Conservation (phyloP, 2,888 invertebrate species). For the Parnassius apollo region DNA sequence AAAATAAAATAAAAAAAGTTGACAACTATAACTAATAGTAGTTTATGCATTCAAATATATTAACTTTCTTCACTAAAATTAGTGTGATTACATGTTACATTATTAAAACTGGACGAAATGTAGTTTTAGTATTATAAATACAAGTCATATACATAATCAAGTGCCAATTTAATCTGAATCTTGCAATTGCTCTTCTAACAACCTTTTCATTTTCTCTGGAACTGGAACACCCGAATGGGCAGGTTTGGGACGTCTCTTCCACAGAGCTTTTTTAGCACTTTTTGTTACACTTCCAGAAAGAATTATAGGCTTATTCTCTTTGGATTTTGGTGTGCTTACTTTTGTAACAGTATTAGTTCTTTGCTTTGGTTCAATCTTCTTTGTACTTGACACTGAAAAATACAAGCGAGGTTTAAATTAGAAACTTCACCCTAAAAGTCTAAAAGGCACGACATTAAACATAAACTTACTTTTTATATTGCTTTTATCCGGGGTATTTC, state of each 20-base stretch:
- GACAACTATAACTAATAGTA: no score
- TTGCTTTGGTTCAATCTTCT: conserved; percentile 37
- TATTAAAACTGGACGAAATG: no score
- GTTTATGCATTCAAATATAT: no score
- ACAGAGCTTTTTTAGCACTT: conserved; percentile 53
- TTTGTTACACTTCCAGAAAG: conserved; percentile 51
- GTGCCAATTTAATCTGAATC: conserved; percentile 39
- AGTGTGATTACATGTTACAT: no score
- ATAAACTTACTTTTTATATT: conserved; percentile 16
- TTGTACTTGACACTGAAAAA: conserved; percentile 45
- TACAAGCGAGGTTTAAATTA: neutral
- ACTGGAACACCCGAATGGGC: conserved; percentile 73
- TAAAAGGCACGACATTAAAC: neutral
- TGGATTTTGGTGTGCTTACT: conserved; percentile 55
- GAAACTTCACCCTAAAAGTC: neutral
- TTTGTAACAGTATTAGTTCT: conserved; percentile 51
- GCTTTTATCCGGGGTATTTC: conserved; percentile 41
- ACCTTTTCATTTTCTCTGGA: conserved; percentile 64
- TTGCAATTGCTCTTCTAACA: conserved; percentile 49
- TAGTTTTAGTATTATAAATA: no score
- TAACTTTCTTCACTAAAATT: no score
- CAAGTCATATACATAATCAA: neutral
- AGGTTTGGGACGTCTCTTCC: conserved; percentile 60
- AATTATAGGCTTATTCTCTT: conserved; percentile 48
- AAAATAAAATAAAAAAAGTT: no score